phyloP scores from a whole-genome alignment of 64 coral and sea anemone genomes.

The Hydrozoanthus tunicans region DNA sequence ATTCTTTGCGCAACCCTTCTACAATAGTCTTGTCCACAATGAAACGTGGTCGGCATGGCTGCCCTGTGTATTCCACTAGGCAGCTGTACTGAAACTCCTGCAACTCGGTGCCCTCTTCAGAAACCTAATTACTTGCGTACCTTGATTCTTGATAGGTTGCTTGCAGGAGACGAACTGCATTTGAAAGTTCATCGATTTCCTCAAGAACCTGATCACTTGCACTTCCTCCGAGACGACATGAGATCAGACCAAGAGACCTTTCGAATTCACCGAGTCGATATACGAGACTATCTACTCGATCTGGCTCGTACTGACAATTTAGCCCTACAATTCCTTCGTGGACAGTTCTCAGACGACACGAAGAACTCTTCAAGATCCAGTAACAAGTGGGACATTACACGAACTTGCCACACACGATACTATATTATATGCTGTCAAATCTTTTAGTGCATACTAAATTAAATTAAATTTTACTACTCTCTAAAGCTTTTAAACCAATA shows the following conservation, averaged over 20 bases:
- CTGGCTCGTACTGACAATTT: constrained; percentile 11
- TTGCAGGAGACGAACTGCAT: neutral
- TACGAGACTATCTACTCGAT: constrained; percentile 31
- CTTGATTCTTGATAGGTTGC: neutral
- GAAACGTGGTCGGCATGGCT: neutral
- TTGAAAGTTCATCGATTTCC: neutral
- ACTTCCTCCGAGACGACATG: neutral
- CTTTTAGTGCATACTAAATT: too few relatives aligned
- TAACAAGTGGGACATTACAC: neutral
- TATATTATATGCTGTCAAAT: neutral
- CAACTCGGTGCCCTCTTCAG: neutral
- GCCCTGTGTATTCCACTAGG: neutral
- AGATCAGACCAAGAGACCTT: constrained; percentile 43
- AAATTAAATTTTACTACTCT: too few relatives aligned
- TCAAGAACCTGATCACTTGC: neutral
- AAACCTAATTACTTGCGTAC: neutral
- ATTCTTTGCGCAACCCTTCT: constrained; percentile 47
- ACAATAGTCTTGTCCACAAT: constrained; percentile 26
- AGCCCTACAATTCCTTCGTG: neutral
- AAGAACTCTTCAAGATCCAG: neutral
- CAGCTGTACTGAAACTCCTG: neutral
- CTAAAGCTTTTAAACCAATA: too few relatives aligned
- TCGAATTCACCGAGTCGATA: constrained; percentile 15
- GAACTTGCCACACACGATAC: neutral
- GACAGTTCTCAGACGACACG: neutral